These are phyloP conservation scores for Psilopogon haemacephalus DNA, from an alignment of 2,113 vertebrate species.

Conservation along the genomic window DNA sequence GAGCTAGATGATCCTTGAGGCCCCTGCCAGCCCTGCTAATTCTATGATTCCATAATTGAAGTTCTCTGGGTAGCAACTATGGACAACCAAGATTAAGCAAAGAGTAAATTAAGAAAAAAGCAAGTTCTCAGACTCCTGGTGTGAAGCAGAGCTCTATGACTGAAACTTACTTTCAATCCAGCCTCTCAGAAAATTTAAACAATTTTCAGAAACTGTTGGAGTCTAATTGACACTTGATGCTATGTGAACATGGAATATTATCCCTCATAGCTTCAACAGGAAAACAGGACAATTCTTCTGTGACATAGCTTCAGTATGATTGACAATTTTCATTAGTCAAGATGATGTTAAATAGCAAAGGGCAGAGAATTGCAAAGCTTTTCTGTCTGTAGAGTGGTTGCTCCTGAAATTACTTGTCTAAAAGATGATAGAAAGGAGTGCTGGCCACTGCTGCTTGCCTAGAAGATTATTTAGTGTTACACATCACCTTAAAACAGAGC, in stretches of 20 bases:
- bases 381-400: neutral
- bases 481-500: neutral
- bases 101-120: neutral
- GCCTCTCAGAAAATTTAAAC: neutral
- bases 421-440: neutral
- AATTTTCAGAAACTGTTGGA: rapidly evolving
- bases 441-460: neutral
- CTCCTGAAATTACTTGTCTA: neutral
- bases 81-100: neutral
- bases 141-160: neutral
- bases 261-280: neutral
- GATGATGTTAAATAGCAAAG: neutral
- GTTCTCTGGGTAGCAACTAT: neutral
- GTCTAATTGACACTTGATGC: neutral
- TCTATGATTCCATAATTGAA: neutral
- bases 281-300: neutral
- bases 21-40: too few relatives aligned
- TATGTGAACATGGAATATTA: neutral
- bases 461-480: neutral
- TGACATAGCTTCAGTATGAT: neutral
- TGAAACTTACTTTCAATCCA: neutral
- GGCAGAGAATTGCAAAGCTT: neutral
- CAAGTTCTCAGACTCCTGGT: neutral
- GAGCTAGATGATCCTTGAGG: too few relatives aligned
- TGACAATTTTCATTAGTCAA: rapidly evolving